Evolutionary conservation across 2,888 invertebrate genomes (phyloP).

Genomic region (Ichneumoninae sp.): DNA sequence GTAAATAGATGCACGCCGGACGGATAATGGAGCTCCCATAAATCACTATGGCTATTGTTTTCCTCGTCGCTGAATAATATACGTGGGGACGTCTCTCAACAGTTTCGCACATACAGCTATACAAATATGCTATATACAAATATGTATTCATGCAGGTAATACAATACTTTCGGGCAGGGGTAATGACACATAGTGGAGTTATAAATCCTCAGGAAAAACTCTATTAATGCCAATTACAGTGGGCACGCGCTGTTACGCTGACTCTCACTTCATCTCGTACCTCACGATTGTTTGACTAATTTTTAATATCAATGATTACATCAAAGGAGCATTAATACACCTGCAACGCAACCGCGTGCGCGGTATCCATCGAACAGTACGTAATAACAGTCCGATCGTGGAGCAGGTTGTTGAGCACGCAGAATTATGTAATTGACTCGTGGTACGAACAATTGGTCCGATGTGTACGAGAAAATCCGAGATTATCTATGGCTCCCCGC

Average conservation of each 20-base stretch:
- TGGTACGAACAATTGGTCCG: conserved; percentile 65
- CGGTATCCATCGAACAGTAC: conserved; percentile 1
- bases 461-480: conserved; percentile 60
- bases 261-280: not conserved
- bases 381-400: conserved; percentile 33
- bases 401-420: conserved; percentile 63
- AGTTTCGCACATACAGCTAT: conserved; percentile 41
- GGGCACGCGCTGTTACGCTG: conserved; percentile 29
- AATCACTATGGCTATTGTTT: conserved; percentile 81
- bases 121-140: not conserved
- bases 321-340: conserved; percentile 29
- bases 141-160: conserved; percentile 4
- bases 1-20: conserved; percentile 75
- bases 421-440: conserved; percentile 65
- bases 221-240: conserved; percentile 49
- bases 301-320: conserved; percentile 56
- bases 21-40: conserved; percentile 80
- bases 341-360: not conserved
- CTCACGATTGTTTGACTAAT: conserved; percentile 31
- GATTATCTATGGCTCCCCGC: conserved; percentile 56
- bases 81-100: conserved; percentile 68
- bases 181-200: conserved; percentile 37
- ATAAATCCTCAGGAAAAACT: conserved; percentile 47
- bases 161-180: conserved; percentile 11
- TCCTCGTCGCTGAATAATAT: conserved; percentile 65